Base-by-base conservation (phyloP, 2,797 vertebrate genomes). In the Sciaenops ocellatus region DNA sequence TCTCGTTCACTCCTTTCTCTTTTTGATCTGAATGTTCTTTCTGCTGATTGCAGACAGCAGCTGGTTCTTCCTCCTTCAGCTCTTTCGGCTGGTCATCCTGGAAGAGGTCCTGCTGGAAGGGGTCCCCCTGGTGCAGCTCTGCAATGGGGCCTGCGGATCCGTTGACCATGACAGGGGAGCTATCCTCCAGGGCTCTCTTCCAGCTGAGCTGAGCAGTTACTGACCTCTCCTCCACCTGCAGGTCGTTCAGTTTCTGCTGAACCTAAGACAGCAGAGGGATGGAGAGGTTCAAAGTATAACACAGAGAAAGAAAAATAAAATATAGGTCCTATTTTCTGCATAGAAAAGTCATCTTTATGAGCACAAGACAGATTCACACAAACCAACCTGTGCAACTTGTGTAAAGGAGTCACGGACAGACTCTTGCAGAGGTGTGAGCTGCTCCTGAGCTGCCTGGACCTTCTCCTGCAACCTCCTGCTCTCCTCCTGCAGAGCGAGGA, bases 401-500 rank as follows among this genome's bases (percentile, higher is more conserved):
- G 96, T 96, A 84, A 97, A 97, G 20, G 98, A 98, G 69, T 97
- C 95, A 4, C 95, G 95, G 72, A 99, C 96, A 73, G 97, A 96
- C 77, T 98, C 95, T 83, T 98, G 96, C 79, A 99, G 95, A 63
- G 98, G 97, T 75, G 92, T 96, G 72, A 99, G 95, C 79, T 98
- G 97, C 78, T 96, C 96, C 84, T 96, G 97, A 41, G 97, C 97
- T 1, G 95, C 94, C 85, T 96, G 95, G 72, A 99, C 96, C 78
- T 96, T 97, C 82, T 98, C 96, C 90, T 97, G 96, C 28, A 99
- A 91, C 72, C 90, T 95, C 59, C 95, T 93, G 20, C 97, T 98
- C 95, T 99, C 97, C 85, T 98, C 96, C 94, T 99, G 97, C 71
- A 99, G 93, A 83, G 92, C 94, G 48, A 93, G 96, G 70, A 99